These are phyloP conservation scores for Regulus satrapa DNA, from an alignment of 2,113 vertebrate species.

Conservation along the genomic window DNA sequence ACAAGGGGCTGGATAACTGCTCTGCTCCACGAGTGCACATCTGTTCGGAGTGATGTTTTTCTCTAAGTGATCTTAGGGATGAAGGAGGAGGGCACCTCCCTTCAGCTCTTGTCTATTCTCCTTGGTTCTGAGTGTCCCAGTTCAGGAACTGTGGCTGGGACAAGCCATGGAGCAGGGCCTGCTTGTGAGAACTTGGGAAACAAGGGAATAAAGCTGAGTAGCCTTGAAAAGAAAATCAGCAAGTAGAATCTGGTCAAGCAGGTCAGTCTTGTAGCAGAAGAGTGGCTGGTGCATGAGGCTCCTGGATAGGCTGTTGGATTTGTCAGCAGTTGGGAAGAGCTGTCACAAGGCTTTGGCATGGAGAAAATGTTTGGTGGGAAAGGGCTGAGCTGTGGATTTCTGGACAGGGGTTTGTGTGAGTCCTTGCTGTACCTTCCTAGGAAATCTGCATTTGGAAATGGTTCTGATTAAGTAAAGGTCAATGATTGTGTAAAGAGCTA, in stretches of 20 bases:
- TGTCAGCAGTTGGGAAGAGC: background rate
- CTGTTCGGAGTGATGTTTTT: background rate
- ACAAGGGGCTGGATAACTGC: background rate
- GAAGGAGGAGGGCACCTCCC: background rate
- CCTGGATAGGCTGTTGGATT: background rate
- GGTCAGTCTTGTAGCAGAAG: background rate
- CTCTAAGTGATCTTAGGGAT: too few species aligned
- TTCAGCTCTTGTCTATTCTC: background rate
- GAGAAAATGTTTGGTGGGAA: background rate
- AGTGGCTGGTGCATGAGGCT: background rate
- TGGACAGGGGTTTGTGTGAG: background rate
- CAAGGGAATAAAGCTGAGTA: background rate
- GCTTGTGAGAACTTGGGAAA: background rate
- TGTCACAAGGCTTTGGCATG: background rate
- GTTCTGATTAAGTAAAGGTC: background rate
- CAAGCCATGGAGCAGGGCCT: background rate
- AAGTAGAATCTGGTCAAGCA: background rate
- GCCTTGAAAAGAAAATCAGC: background rate
- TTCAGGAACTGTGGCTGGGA: background rate
- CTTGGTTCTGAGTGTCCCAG: background rate
- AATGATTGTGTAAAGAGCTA: background rate
- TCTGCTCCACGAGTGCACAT: rapidly evolving
- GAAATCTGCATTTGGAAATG: background rate
- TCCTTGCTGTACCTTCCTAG: background rate
- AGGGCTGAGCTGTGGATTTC: background rate